A percentile compares a stretch with the other conserved stretches of the same genome.
phyloP scores from a whole-genome alignment of 2,888 invertebrate species.

The Oscheius myriophilus region DNA sequence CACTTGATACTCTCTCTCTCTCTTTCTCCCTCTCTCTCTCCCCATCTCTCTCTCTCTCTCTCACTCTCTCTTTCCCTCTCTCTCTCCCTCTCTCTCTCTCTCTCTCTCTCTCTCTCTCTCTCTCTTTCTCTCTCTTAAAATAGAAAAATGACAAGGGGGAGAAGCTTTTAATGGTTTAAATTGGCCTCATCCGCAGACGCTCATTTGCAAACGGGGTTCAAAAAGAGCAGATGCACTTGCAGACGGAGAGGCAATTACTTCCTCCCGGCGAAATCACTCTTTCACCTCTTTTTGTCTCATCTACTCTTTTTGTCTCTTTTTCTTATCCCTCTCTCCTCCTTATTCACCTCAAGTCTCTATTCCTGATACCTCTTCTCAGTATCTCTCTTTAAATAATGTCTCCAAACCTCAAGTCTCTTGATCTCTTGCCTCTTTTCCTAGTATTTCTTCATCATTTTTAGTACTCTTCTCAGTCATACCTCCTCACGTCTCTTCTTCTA shows the following conservation, averaged over 20 bases:
- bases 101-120: conserved; percentile 24
- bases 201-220: conserved; percentile 7
- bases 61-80: conserved; percentile 14
- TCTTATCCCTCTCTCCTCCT: not conserved
- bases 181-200: conserved; percentile 30
- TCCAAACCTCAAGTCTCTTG: no score
- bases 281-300: not conserved
- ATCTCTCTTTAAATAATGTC: no score
- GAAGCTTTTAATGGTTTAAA: conserved; percentile 26
- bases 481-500: no score
- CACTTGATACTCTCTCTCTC: no score
- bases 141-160: conserved; percentile 18
- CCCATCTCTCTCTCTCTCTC: conserved; percentile 2
- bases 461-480: no score
- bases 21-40: conserved; percentile 15
- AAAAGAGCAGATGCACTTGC: conserved; percentile 2
- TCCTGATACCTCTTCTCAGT: no score
- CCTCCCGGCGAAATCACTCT: not conserved
- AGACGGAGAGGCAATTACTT: no score
- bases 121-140: conserved; percentile 9
- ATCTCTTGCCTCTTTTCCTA: no score
- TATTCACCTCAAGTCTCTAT: no score
- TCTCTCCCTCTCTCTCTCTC: conserved; percentile 26
- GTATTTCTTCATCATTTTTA: no score
- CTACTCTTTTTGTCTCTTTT: no score